Conservation (phyloP, 2,797 vertebrate genomes). For the Trachops cirrhosus region DNA sequence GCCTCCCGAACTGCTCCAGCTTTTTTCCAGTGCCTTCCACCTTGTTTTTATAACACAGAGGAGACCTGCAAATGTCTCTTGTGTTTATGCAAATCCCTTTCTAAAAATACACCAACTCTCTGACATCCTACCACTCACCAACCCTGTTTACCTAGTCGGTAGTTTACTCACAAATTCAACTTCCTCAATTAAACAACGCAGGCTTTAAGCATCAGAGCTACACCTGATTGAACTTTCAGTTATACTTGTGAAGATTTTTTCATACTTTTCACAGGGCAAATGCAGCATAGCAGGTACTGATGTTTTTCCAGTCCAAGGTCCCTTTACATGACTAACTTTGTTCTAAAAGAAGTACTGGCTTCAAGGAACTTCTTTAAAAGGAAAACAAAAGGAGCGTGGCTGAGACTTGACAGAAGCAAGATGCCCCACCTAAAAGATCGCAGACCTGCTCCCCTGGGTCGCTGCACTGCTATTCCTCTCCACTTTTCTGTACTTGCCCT, state of each 20-base stretch:
- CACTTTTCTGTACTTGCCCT: background rate
- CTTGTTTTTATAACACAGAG: conserved; percentile 1
- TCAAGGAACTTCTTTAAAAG: conserved; percentile 14
- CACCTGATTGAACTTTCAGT: background rate
- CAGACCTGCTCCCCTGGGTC: background rate
- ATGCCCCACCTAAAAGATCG: background rate
- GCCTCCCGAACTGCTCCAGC: background rate
- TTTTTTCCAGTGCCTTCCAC: background rate
- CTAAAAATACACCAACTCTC: conserved; percentile 24
- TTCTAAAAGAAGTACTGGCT: background rate
- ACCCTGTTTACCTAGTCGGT: background rate
- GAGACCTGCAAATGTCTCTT: background rate
- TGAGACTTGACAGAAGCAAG: background rate
- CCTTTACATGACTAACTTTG: conserved; percentile 3
- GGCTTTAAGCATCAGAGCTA: background rate
- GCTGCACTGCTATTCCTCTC: background rate
- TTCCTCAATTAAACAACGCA: background rate
- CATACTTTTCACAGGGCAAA: background rate
- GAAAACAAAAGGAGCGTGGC: conserved; percentile 18
- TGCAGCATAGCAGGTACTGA: background rate
- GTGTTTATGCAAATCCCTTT: background rate
- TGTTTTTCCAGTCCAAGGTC: background rate
- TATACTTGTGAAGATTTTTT: background rate
- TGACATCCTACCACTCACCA: background rate
- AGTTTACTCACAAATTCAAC: background rate